Base-by-base conservation (phyloP, 2,113 vertebrate genomes). In the Capra hircus region DNA sequence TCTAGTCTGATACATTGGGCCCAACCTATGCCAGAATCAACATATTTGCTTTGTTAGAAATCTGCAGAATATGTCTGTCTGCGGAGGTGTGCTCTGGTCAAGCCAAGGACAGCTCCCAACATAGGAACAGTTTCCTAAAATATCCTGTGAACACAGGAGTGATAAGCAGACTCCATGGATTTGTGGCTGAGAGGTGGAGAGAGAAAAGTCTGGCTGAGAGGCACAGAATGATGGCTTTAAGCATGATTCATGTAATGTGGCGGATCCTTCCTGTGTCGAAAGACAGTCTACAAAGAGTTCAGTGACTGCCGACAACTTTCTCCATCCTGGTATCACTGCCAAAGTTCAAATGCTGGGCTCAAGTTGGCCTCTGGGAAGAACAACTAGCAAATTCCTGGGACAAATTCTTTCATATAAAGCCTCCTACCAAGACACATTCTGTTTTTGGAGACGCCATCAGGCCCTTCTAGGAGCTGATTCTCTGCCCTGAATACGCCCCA, bases 21-120 rank as follows among this genome's bases (percentile, higher is more conserved):
- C 91, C 71, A 95, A 93, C 25, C 50, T 57, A 59, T 28, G 98
- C 97, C 98, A 98, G 97, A 93, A 91, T 55, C 97, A 97, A 97
- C 97, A 97, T 95, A 93, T 93, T 97, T 97, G 89, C 96, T 98
- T 98, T 97, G 98, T 97, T 84, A 90, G 95, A 98, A 96, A 97
- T 97, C 87, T 93, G 93, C 71, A 98, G 96, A 97, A 97, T 97
- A 96, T 95, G 97, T 97, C 97, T 97, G 95, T 95, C 98, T 98
- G 96, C 16, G 14, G 97, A 98, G 98, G 97, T 98, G 97, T 78
- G 96, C 90, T 93, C 93, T 86, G 87, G 86, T 67, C 91, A 95
- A 94, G 86, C 82, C 81, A 92, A 80, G 89, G 91, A 91, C 82
- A 50, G 80, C 87, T 50, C 97, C 97, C 98, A 98, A 94, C 86